Base-by-base conservation (phyloP, 1,140 invertebrate genomes). In the Bactericera cockerelli region DNA sequence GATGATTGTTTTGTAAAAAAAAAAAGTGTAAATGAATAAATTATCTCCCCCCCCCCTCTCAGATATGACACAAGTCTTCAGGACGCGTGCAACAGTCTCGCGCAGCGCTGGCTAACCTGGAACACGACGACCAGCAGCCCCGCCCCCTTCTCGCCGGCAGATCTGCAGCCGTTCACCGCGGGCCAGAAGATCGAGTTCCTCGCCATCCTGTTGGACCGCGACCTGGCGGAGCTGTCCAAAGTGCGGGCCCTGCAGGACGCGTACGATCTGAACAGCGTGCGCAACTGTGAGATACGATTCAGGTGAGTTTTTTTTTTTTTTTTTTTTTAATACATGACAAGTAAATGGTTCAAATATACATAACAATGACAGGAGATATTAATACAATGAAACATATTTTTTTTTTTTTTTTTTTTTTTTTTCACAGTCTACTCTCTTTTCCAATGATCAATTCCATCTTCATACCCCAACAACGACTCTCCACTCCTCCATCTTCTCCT, bases 221-320 rank as follows among this genome's bases (percentile, higher is more conserved):
- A 74, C 8, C 67, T 76, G 2, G 66, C 81, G 3, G 66, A 80
- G 0, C 54, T 80, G 1, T 67, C 73, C 8, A 85, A 84, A 69
- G 68, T 91, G 0, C 66, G 79, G 58, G 66, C 68, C 2, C 73
- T 95, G 65, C 78, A 86, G 38, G 67, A 76, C 8, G 66, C 77
- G 0, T 95, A 94, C 69, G 72, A 79, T 24, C 74, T 94, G 28
- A 76, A 79, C 61, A 66, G 66, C 1, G 75, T 76, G 10, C 79
- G 79, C 61, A 95, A 94, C 71, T 74, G 80, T 2, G 91, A 95
- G 75, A 83, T 95, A 57, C 71, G 72, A 68, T 80, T 79, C 65
- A 73, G 70, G 74, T 76, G 67, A 62, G 62, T 66, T 61, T n/a
- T n/a, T n/a, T n/a, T n/a, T n/a, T n/a, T n/a, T n/a, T n/a, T n/a